These are phyloP conservation scores for Oryzias curvinotus DNA, from an alignment of 2,113 vertebrate species.

Conservation along the genomic window DNA sequence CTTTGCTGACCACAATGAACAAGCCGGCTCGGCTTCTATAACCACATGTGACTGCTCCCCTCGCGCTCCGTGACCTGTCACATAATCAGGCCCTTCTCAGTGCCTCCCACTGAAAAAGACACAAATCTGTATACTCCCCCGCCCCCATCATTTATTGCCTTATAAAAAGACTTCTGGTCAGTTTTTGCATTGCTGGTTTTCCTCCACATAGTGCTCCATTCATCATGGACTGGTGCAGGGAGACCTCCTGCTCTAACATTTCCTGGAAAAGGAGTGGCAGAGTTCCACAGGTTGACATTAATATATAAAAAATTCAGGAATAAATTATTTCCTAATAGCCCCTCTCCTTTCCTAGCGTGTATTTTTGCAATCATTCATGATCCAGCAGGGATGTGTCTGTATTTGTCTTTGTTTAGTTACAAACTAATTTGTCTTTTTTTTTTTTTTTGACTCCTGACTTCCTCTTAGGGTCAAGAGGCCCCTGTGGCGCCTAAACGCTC, in stretches of 20 bases:
- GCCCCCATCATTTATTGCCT: constrained; percentile 71
- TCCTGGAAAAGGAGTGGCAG: constrained; percentile 89
- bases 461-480: constrained; percentile 65
- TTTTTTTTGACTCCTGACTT: constrained; percentile 58
- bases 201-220: constrained; percentile 94
- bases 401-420: constrained; percentile 56
- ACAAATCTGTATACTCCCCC: constrained; percentile 57
- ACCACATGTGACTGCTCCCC: constrained; percentile 58
- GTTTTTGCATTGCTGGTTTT: constrained; percentile 82
- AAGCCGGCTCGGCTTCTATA: constrained; percentile 48
- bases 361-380: constrained; percentile 78
- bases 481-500: constrained; percentile 59
- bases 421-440: constrained; percentile 66
- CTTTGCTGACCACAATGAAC: constrained; percentile 66
- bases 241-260: constrained; percentile 85
- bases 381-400: constrained; percentile 36
- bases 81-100: constrained; percentile 70
- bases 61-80: constrained; percentile 46
- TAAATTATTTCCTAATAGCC: constrained; percentile 89
- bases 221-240: constrained; percentile 85
- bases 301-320: constrained; percentile 71
- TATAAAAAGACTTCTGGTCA: constrained; percentile 74
- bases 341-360: constrained; percentile 69
- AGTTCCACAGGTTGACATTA: constrained; percentile 85
- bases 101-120: constrained; percentile 49